These are phyloP conservation scores for Alexandromys fortis DNA, from an alignment of 2,113 vertebrate species.

Conservation along the genomic window DNA sequence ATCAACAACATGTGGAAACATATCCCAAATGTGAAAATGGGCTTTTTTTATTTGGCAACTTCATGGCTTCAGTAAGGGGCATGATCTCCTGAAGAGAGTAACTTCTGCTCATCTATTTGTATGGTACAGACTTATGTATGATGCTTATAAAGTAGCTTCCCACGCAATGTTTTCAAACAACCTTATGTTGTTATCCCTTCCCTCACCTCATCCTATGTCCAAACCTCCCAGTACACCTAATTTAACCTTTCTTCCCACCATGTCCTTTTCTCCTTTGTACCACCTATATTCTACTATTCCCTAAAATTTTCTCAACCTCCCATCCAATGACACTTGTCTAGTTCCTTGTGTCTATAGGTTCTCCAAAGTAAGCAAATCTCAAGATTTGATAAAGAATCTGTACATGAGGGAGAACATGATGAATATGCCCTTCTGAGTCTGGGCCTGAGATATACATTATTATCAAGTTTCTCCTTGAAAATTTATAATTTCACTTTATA, in stretches of 20 bases:
- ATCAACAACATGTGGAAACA: background rate
- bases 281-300: background rate
- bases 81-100: background rate
- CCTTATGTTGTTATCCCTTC: background rate
- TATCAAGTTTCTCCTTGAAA: background rate
- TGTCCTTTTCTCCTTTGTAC: background rate
- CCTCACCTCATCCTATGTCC: background rate
- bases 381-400: background rate
- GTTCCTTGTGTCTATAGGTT: background rate
- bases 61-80: background rate
- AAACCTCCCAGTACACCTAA: fast-evolving
- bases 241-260: too few species aligned
- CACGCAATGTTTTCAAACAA: background rate
- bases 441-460: background rate
- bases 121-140: background rate
- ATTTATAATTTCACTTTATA: background rate
- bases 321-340: background rate
- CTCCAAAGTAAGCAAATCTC: background rate
- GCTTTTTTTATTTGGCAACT: background rate
- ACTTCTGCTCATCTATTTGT: background rate
- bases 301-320: background rate
- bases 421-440: background rate
- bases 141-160: background rate
- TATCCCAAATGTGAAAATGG: background rate
- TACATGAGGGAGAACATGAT: fast-evolving